Percentiles rank a stretch among this genome's conserved stretches.
Conservation (phyloP, 1,140 invertebrate genomes). For the Venustaconcha ellipsiformis region DNA sequence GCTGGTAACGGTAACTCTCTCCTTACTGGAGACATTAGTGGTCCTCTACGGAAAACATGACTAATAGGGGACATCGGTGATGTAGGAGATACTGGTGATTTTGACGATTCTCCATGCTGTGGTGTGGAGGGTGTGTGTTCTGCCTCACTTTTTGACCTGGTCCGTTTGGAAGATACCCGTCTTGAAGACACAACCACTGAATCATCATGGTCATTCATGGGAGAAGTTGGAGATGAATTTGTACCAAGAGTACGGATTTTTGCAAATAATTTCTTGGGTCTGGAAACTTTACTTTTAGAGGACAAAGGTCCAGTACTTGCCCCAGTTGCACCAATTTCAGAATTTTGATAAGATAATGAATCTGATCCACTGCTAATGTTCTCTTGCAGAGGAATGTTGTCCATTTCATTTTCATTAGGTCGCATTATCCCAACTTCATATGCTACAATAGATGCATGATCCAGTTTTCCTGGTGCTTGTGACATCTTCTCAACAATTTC, state of each 20-base stretch:
- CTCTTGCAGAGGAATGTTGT: conserved; percentile 37
- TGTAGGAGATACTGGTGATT: conserved; percentile 5
- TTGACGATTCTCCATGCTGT: neutral
- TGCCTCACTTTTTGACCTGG: neutral
- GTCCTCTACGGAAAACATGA: conserved; percentile 27
- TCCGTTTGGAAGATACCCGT: neutral
- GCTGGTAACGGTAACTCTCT: conserved; percentile 6
- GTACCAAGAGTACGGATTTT: neutral
- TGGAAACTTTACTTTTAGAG: conserved; percentile 10
- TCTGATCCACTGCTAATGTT: neutral
- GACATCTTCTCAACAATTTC: conserved; percentile 66
- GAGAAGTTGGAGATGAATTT: neutral
- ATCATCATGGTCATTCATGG: neutral
- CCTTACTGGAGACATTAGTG: conserved; percentile 1
- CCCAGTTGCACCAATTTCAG: neutral
- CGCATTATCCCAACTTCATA: conserved; percentile 76
- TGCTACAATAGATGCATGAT: conserved; percentile 90
- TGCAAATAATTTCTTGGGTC: neutral
- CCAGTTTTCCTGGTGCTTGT: conserved; percentile 89
- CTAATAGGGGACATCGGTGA: conserved; percentile 33
- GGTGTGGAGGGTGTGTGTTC: neutral
- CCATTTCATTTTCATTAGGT: conserved; percentile 44
- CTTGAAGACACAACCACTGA: neutral
- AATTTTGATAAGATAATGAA: conserved; percentile 13
- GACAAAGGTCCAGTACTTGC: conserved; percentile 11